These are phyloP conservation scores for Nannoperca obscura DNA, from an alignment of 2,797 vertebrate genomes.

Conservation along the genomic window DNA sequence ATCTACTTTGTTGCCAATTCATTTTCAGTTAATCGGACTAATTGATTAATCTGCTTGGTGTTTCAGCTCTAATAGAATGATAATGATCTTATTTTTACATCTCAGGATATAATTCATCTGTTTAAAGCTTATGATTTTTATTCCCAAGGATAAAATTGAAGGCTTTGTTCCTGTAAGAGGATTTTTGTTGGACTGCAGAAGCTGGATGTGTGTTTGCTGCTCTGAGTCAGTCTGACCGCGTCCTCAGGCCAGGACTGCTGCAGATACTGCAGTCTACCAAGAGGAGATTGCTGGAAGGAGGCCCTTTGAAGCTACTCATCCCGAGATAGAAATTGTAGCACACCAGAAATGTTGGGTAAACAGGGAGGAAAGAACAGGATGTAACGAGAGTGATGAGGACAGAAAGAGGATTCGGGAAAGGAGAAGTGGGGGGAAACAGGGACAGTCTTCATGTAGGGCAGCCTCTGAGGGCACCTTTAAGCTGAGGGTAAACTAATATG, in stretches of 20 bases:
- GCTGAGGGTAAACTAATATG: constrained; percentile 31
- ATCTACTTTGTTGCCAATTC: background rate
- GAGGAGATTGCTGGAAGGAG: constrained; percentile 19
- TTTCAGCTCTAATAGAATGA: background rate
- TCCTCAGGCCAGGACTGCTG: constrained; percentile 15
- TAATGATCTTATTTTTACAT: background rate
- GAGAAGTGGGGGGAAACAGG: background rate
- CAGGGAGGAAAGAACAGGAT: constrained; percentile 4
- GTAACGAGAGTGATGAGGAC: background rate
- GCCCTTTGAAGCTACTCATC: constrained; percentile 46
- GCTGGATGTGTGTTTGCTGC: constrained; percentile 15
- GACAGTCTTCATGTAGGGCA: constrained; percentile 36
- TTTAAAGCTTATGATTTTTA: background rate
- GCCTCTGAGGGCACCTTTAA: constrained; percentile 29
- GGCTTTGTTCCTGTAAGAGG: constrained; percentile 10
- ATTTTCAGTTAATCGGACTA: background rate
- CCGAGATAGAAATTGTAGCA: constrained; percentile 27
- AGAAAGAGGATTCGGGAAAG: background rate
- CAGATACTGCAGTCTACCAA: constrained; percentile 5
- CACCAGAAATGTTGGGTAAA: constrained; percentile 14
- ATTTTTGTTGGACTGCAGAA: constrained; percentile 30
- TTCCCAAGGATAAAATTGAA: background rate
- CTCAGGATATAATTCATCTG: background rate
- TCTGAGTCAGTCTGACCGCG: constrained; percentile 33
- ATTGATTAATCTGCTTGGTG: background rate